Evolutionary conservation across 2,113 vertebrate genomes (phyloP), one percentile per base, ranked within the genome.

Genomic region (Aramus guarauna): DNA sequence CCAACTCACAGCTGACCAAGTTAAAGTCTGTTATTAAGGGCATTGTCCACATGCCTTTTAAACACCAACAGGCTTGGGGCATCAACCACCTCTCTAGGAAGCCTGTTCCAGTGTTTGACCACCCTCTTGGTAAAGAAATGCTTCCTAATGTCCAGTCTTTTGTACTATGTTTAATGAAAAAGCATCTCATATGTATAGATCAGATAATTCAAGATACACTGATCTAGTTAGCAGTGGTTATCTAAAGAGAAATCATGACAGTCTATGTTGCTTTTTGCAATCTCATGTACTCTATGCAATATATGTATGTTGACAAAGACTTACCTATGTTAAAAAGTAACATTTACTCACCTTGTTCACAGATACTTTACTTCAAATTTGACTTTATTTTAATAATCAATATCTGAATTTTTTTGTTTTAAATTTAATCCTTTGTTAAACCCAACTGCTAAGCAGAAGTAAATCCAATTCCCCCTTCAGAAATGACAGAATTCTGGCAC

Each of bases 241-340:
- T 71, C 75, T 36, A 9, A 64, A 43, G 27, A 76, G 48, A 71
- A 69, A 66, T 24, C 39, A 19, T 6, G 69, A 32, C 15, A 36
- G 41, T 27, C 39, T 36, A 1, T 6, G 14, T 24, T 55, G 32
- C 60, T 79, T 39, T 53, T 27, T 15, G 26, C 0, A 0, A 20
- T 11, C 37, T 53, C 71, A 56, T 0, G 0, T 17, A 50, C 16
- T 48, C 26, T 11, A n/a, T 5, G 8, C 0, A 1, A 23, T 22
- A 5, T 2, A 45, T 0, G 0, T 17, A 21, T 8, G 7, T 18
- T 37, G 19, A 18, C 60, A 90, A 50, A 79, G 37, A 55, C 45
- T 39, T 55, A 66, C 4, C 13, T 34, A 63, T 0, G 0, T 30
- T 48, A 43, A 81, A 87, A 78, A 45, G 23, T 20, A 74, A 48